A percentile compares a stretch with the other conserved stretches of the same genome.
Evolutionary conservation across 2,113 vertebrate genomes (phyloP).

Genomic region (Passer domesticus): DNA sequence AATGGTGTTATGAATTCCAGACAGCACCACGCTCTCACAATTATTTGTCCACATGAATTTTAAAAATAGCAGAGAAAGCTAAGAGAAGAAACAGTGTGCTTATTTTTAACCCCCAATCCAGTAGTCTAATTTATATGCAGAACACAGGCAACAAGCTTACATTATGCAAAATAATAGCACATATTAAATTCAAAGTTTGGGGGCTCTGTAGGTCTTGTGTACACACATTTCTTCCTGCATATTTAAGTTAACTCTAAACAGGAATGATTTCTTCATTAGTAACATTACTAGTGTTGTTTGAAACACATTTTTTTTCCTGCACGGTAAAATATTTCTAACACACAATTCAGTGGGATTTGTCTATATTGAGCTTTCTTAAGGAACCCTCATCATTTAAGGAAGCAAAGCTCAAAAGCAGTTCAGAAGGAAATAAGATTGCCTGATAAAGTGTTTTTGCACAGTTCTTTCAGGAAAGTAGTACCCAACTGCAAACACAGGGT

Average conservation of each 20-base stretch:
- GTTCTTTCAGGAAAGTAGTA: neutral
- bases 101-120: rapidly evolving
- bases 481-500: neutral
- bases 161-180: constrained; percentile 8
- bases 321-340: neutral
- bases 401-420: neutral
- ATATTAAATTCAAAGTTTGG: constrained; percentile 6
- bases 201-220: neutral
- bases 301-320: neutral
- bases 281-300: neutral
- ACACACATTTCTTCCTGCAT: neutral
- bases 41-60: neutral
- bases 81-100: neutral
- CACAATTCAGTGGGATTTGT: neutral
- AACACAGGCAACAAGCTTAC: neutral
- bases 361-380: neutral
- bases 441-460: neutral
- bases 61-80: neutral
- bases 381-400: neutral
- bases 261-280: neutral
- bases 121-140: neutral
- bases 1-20: neutral
- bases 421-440: neutral
- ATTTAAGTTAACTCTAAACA: neutral
- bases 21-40: neutral